These are phyloP conservation scores for Oryzias sinensis DNA, from an alignment of 2,797 vertebrate genomes.

Conservation along the genomic window DNA sequence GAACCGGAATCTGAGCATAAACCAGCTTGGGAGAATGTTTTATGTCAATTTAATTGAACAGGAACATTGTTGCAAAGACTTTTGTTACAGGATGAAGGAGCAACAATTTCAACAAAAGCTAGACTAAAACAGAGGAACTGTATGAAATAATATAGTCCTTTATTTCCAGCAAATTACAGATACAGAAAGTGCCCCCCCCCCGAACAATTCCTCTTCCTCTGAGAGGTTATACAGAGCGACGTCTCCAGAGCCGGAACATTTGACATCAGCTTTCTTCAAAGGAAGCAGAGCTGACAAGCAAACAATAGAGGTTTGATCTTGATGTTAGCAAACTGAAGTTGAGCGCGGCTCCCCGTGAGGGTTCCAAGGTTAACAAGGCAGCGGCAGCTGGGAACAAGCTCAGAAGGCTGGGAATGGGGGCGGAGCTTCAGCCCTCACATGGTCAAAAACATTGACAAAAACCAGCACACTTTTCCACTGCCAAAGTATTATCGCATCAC, in stretches of 20 bases:
- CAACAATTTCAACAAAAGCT: conserved; percentile 4
- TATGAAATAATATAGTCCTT: conserved; percentile 81
- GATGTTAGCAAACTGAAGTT: conserved; percentile 27
- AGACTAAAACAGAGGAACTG: conserved; percentile 26
- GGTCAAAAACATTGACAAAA: conserved; percentile 11
- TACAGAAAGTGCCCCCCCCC: conserved; percentile 61
- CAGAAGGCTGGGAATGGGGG: conserved; percentile 24
- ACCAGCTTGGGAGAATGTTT: too few species aligned
- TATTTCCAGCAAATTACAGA: conserved; percentile 82
- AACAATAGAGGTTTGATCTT: conserved; percentile 12
- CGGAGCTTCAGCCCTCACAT: conserved; percentile 1
- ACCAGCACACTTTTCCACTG: conserved; percentile 25
- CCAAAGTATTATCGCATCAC: conserved; percentile 59
- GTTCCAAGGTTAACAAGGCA: conserved; percentile 59
- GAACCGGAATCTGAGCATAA: too few species aligned
- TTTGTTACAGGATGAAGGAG: background rate
- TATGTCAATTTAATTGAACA: too few species aligned
- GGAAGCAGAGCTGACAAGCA: conserved; percentile 23
- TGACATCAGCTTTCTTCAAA: conserved; percentile 19
- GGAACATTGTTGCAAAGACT: too few species aligned
- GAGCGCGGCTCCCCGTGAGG: conserved; percentile 32
- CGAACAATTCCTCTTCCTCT: conserved; percentile 42
- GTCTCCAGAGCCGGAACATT: too few species aligned
- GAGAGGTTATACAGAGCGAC: too few species aligned
- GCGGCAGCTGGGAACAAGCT: conserved; percentile 24